phyloP scores from a whole-genome alignment of 1,140 invertebrate genomes.

The Prorops nasuta region DNA sequence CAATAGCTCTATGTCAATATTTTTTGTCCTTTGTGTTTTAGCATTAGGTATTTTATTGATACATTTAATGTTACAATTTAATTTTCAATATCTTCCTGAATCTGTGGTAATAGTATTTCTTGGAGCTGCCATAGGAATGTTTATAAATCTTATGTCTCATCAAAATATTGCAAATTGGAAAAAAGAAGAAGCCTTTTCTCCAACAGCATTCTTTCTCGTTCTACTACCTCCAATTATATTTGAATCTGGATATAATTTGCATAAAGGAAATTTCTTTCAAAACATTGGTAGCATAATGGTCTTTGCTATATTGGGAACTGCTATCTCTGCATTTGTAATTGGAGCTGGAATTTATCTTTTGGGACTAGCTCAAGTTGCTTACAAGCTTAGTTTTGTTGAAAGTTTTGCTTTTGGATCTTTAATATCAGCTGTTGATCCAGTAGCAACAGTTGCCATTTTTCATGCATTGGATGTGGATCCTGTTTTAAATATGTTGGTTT shows the following conservation, averaged over 20 bases:
- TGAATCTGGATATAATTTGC: constrained; percentile 97
- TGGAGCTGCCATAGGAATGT: constrained; percentile 87
- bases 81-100: constrained; percentile 95
- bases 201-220: constrained; percentile 95
- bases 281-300: constrained; percentile 93
- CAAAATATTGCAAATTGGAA: constrained; percentile 90
- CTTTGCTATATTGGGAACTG: constrained; percentile 95
- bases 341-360: constrained; percentile 93
- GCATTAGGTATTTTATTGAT: constrained; percentile 91
- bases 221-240: constrained; percentile 98
- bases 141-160: constrained; percentile 87
- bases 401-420: constrained; percentile 98
- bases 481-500: constrained; percentile 97
- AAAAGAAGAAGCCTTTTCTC: constrained; percentile 95
- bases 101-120: constrained; percentile 96
- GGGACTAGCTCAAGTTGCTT: constrained; percentile 86
- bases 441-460: constrained; percentile 97
- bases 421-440: constrained; percentile 98
- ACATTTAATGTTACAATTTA: constrained; percentile 91
- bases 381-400: constrained; percentile 89
- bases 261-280: constrained; percentile 98
- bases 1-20: constrained; percentile 94
- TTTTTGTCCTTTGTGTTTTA: constrained; percentile 91
- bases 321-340: constrained; percentile 91
- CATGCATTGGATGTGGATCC: constrained; percentile 94